These are phyloP conservation scores for Diabrotica undecimpunctata DNA, from an alignment of 1,140 invertebrate genomes.

Conservation along the genomic window DNA sequence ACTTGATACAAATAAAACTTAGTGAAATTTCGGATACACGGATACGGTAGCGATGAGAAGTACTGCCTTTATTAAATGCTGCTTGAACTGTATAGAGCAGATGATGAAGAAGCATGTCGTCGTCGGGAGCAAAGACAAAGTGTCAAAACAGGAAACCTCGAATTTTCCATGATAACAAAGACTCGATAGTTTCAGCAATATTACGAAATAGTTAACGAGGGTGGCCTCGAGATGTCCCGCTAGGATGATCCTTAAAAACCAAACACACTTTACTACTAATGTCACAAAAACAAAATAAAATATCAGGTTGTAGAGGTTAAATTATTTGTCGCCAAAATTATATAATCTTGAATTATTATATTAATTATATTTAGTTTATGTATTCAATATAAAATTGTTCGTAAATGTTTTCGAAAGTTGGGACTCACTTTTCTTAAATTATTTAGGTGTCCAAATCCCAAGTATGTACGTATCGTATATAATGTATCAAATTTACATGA, in stretches of 20 bases:
- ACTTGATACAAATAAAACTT: conserved; percentile 9
- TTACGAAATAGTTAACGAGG: conserved; percentile 23
- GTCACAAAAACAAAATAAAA: too few relatives aligned
- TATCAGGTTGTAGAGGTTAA: too few relatives aligned
- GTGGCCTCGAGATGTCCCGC: conserved; percentile 17
- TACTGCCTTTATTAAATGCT: background rate
- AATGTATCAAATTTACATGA: too few relatives aligned
- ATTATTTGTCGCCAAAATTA: too few relatives aligned
- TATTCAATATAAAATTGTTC: too few relatives aligned
- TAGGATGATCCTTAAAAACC: background rate
- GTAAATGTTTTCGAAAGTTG: too few relatives aligned
- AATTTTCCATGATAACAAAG: conserved; percentile 9
- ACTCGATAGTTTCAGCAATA: conserved; percentile 19
- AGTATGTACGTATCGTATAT: too few relatives aligned
- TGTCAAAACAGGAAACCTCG: conserved; percentile 11
- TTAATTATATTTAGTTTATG: too few relatives aligned
- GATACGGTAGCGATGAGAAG: conserved; percentile 9
- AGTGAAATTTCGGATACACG: conserved; percentile 21
- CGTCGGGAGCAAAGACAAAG: background rate
- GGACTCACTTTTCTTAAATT: too few relatives aligned
- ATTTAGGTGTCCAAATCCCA: too few relatives aligned
- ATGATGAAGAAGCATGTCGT: conserved; percentile 11
- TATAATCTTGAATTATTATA: too few relatives aligned
- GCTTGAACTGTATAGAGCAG: conserved; percentile 4
- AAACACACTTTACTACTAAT: too few relatives aligned